Evolutionary conservation across 1,140 invertebrate species (phyloP).

Genomic region (Nephila pilipes): DNA sequence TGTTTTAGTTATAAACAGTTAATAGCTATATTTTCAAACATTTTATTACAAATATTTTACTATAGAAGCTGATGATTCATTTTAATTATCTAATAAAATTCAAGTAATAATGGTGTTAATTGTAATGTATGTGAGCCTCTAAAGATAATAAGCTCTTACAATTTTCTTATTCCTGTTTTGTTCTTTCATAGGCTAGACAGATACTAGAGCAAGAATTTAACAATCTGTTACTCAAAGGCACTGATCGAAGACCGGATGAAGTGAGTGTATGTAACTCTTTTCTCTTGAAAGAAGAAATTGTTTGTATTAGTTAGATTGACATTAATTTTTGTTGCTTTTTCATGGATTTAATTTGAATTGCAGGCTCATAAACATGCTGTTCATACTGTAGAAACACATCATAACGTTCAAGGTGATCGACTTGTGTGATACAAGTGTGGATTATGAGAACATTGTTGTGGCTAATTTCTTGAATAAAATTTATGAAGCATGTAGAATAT

Average conservation of each 20-base stretch:
- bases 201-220: slow-evolving; percentile 94
- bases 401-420: slow-evolving; percentile 76
- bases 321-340: not conserved
- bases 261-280: slow-evolving; percentile 59
- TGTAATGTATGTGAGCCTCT: no score
- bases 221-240: slow-evolving; percentile 91
- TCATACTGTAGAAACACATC: slow-evolving; percentile 73
- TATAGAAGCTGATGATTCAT: no score
- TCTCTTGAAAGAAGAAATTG: not conserved
- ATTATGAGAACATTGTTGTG: slow-evolving; percentile 36
- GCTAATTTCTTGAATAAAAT: slow-evolving; percentile 57
- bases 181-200: slow-evolving; percentile 86
- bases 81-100: no score
- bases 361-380: slow-evolving; percentile 74
- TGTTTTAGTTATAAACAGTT: no score
- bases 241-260: slow-evolving; percentile 85
- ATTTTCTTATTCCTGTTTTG: not conserved
- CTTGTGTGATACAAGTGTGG: slow-evolving; percentile 57
- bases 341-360: slow-evolving; percentile 19
- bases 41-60: no score
- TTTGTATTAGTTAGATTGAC: not conserved
- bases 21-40: no score
- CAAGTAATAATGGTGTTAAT: no score
- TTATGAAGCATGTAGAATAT: slow-evolving; percentile 58
- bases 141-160: no score